These are phyloP conservation scores for Coenonympha glycerion DNA, from an alignment of 2,888 invertebrate genomes.

Conservation along the genomic window DNA sequence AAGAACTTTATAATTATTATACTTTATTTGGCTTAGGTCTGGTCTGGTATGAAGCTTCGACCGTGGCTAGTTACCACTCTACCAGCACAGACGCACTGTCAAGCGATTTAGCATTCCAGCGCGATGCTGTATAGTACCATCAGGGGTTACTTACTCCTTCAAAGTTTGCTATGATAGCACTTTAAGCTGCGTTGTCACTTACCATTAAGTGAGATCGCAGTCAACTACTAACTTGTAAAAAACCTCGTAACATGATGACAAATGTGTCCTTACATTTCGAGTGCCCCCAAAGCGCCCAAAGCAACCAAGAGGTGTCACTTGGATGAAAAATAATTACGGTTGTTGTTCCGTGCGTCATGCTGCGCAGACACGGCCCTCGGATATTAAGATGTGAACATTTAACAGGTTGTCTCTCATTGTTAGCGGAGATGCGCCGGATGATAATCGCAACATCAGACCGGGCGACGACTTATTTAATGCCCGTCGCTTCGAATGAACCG, in stretches of 20 bases:
- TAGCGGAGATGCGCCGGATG: conserved; percentile 56
- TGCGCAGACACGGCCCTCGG: conserved; percentile 64
- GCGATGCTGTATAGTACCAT: no score
- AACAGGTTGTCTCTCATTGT: conserved; percentile 58
- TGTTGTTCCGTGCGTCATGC: conserved; percentile 60
- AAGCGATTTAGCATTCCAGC: no score
- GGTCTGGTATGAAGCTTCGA: not conserved
- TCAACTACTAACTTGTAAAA: no score
- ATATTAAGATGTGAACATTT: conserved; percentile 69
- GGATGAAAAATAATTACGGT: conserved; percentile 65
- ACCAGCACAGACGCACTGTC: not conserved
- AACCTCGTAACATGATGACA: conserved; percentile 14
- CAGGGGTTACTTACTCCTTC: no score
- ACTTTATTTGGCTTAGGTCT: not conserved
- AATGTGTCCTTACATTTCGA: conserved; percentile 17
- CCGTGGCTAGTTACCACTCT: not conserved
- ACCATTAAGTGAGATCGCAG: not conserved
- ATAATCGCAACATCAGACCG: conserved; percentile 56
- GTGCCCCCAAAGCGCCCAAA: conserved; percentile 38
- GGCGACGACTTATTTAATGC: conserved; percentile 68
- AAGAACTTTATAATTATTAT: not conserved
- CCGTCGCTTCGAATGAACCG: conserved; percentile 57
- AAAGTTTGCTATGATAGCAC: no score
- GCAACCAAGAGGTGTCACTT: conserved; percentile 57
- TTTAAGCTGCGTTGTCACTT: no score